A percentile compares a stretch with the other conserved stretches of the same genome.
phyloP scores from a whole-genome alignment of 2,113 vertebrate species.

The Oncorhynchus mykiss region DNA sequence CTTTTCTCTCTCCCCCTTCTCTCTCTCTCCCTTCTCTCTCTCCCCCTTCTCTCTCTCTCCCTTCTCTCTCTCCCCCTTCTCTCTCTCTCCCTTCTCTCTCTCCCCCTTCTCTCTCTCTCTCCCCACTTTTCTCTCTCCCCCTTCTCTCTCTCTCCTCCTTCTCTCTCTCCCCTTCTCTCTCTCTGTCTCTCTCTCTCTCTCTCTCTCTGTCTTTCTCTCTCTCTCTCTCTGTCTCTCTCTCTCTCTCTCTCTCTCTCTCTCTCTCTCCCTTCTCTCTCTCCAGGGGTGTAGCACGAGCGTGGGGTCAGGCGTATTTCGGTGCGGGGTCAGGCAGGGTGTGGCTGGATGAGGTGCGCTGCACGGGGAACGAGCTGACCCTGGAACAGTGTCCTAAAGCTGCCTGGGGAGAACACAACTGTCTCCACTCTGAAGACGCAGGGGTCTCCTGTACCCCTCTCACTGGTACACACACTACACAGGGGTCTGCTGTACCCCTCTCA shows the following conservation, averaged over 20 bases:
- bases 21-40: too few relatives aligned
- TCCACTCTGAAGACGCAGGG: conserved; percentile 90
- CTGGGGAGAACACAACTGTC: conserved; percentile 94
- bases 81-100: too few relatives aligned
- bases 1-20: too few relatives aligned
- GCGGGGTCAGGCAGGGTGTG: conserved; percentile 82
- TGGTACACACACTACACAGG: conserved; percentile 68
- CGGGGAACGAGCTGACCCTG: conserved; percentile 91
- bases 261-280: neutral
- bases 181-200: too few relatives aligned
- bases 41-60: too few relatives aligned
- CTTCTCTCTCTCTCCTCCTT: fast-evolving
- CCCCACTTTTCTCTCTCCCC: fast-evolving
- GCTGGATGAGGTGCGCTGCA: conserved; percentile 91
- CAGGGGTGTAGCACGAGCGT: conserved; percentile 87
- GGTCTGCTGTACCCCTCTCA: too few relatives aligned
- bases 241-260: too few relatives aligned
- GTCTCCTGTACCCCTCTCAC: conserved; percentile 87
- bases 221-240: too few relatives aligned
- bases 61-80: too few relatives aligned
- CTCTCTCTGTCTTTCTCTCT: fast-evolving
- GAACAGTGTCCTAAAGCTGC: conserved; percentile 89
- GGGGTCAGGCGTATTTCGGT: conserved; percentile 86
- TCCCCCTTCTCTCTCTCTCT: too few relatives aligned
- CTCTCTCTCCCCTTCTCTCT: fast-evolving